These are phyloP conservation scores for Dipodomys spectabilis DNA, from an alignment of 2,113 vertebrate species.

Conservation along the genomic window DNA sequence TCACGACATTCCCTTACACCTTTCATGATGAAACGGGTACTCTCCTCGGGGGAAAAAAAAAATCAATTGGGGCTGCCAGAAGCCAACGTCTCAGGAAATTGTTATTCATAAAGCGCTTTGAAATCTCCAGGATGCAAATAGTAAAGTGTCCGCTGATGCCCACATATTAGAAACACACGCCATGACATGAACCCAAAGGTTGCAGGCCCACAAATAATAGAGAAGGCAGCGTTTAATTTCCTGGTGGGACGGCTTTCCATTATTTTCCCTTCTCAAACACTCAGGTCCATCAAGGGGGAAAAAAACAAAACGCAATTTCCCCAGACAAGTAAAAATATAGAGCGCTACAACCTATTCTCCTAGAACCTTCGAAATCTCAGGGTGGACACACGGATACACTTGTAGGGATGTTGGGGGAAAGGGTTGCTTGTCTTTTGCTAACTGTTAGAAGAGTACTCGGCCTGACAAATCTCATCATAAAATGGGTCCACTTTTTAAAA, in stretches of 20 bases:
- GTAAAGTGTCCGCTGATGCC: conserved; percentile 24
- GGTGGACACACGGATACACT: too few species aligned
- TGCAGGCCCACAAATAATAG: conserved; percentile 26
- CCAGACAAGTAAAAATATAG: conserved; percentile 13
- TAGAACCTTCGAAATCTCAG: conserved; percentile 25
- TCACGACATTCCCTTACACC: neutral
- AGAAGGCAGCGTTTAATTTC: conserved; percentile 56
- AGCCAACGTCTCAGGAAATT: conserved; percentile 53
- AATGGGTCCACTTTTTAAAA: neutral
- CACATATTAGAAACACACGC: conserved; percentile 57
- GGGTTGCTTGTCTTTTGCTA: neutral
- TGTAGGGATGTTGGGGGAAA: too few species aligned
- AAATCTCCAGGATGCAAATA: conserved; percentile 44
- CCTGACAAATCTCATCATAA: neutral
- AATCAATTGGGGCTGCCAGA: conserved; percentile 25
- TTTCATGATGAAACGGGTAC: neutral
- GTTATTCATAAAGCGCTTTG: conserved; percentile 53
- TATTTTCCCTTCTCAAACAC: conserved; percentile 51
- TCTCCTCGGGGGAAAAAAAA: neutral
- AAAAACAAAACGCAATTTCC: conserved; percentile 42
- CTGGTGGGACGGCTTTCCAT: conserved; percentile 48
- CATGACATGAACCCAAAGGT: neutral
- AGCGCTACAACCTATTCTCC: conserved; percentile 26
- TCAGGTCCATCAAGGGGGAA: conserved; percentile 20
- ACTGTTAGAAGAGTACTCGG: neutral